These are phyloP conservation scores for Ptychadena robeensis DNA, from an alignment of 2,797 vertebrate species.

Conservation along the genomic window DNA sequence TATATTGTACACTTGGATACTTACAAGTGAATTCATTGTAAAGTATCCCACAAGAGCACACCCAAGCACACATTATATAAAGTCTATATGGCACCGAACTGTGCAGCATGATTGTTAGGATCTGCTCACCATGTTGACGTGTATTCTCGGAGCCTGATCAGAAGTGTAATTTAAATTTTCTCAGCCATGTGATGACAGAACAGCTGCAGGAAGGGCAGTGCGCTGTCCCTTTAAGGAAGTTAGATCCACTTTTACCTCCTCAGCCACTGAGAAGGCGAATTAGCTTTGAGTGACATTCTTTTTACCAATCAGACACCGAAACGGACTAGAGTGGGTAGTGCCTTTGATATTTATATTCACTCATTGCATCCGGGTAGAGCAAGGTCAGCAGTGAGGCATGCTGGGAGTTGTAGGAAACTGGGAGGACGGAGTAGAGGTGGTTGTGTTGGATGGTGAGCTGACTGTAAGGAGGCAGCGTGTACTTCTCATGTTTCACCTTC, in stretches of 20 bases:
- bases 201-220: conserved; percentile 55
- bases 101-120: not conserved
- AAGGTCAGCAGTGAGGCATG: conserved; percentile 15
- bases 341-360: conserved; percentile 44
- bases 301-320: not conserved
- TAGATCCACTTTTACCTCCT: not conserved
- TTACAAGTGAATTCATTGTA: not conserved
- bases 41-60: not conserved
- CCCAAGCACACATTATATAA: not conserved
- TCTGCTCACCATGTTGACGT: conserved; percentile 48
- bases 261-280: not conserved
- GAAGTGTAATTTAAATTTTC: conserved; percentile 11
- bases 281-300: not conserved
- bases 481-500: too few relatives aligned
- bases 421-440: not conserved
- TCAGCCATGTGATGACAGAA: conserved; percentile 48
- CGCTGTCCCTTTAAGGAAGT: conserved; percentile 60
- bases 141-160: not conserved
- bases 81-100: too few relatives aligned
- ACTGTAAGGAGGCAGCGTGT: too few relatives aligned
- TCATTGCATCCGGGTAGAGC: conserved; percentile 36
- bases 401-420: conserved; percentile 44
- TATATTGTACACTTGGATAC: not conserved
- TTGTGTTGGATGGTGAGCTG: too few relatives aligned
- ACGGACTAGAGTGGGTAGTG: not conserved